Evolutionary conservation across 2,797 vertebrate genomes (phyloP).

Genomic region (Crossoptilon crossoptilon): DNA sequence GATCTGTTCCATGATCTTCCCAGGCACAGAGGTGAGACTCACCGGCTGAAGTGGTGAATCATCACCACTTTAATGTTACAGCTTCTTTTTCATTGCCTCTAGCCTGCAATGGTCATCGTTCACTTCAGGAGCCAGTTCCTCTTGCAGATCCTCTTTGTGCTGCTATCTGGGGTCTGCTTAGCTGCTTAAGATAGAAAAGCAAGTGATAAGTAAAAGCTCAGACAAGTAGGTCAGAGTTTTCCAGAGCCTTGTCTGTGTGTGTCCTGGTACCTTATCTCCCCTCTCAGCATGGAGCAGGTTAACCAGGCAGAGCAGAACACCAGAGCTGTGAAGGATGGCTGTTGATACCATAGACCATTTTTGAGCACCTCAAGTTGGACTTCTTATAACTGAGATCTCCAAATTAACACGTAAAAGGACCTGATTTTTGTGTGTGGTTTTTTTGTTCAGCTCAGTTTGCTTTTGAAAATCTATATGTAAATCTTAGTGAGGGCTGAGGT

Average conservation of each 20-base stretch:
- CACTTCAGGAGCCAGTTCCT: background rate
- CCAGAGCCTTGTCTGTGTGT: background rate
- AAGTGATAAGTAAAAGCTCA: background rate
- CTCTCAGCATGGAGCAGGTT: background rate
- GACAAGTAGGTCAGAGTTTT: conserved; percentile 3
- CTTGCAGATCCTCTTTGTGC: background rate
- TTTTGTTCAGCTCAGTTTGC: too few species aligned
- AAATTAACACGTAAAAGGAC: fast-evolving
- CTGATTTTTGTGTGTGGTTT: background rate
- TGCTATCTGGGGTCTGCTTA: background rate
- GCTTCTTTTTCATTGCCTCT: background rate
- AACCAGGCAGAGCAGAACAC: background rate
- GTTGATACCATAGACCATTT: fast-evolving
- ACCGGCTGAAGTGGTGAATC: background rate
- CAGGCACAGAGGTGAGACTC: too few species aligned
- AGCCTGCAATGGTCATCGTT: background rate
- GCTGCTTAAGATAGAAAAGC: background rate
- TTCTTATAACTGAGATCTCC: background rate
- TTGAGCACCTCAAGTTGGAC: background rate
- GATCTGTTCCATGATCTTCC: too few species aligned
- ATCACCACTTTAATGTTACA: fast-evolving
- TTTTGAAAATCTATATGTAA: too few species aligned
- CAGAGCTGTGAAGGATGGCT: background rate
- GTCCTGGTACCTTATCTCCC: background rate
- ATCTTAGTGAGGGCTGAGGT: background rate